Conservation (phyloP, 2,797 vertebrate species). For the Gastrophryne carolinensis region DNA sequence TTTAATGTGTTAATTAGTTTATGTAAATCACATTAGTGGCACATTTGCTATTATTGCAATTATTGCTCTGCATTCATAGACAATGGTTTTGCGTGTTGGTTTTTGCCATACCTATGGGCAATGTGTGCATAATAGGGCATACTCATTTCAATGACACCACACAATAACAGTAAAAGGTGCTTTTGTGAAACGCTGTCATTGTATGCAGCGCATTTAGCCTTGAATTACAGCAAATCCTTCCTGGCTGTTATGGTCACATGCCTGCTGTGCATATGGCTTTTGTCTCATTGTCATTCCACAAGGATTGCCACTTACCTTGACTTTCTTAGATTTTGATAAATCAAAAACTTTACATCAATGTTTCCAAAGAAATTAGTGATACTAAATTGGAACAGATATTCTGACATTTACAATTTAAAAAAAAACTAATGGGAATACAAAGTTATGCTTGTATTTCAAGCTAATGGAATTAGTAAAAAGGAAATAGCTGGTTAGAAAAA, state of each 20-base stretch:
- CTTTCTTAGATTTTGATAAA: background rate
- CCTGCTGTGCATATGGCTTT: constrained; percentile 1
- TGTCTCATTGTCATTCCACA: background rate
- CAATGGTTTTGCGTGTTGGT: background rate
- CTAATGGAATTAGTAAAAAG: no score
- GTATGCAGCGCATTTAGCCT: background rate
- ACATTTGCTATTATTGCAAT: no score
- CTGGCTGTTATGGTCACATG: background rate
- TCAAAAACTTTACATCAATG: background rate
- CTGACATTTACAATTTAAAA: no score
- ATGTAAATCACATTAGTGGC: no score
- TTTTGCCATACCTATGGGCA: no score
- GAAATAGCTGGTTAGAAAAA: no score
- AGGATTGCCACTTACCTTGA: constrained; percentile 10
- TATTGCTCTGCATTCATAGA: background rate
- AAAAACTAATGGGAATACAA: no score
- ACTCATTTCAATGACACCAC: background rate
- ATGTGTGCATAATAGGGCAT: no score
- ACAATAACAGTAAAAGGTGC: background rate
- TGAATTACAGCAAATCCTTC: constrained; percentile 4
- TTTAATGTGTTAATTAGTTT: no score
- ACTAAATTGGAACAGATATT: no score
- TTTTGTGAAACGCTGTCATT: constrained; percentile 12
- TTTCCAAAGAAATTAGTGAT: background rate
- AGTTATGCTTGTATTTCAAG: no score